Evolutionary conservation across 2,797 vertebrate species (phyloP), one percentile per base, ranked within the genome.

Genomic region (Gymnocypris eckloni): DNA sequence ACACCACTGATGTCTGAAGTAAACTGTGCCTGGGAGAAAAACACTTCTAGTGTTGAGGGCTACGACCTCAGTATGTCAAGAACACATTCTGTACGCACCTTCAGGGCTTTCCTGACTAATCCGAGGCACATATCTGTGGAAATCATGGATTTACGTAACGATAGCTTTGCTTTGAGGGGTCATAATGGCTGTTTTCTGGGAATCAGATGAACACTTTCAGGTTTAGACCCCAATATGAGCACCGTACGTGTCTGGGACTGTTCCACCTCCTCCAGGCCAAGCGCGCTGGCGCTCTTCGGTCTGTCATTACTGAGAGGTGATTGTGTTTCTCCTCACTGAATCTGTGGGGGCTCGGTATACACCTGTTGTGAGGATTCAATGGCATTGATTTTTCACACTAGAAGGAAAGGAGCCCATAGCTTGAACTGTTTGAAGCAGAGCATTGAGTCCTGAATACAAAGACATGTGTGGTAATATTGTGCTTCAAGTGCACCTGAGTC

Each of bases 351-450:
- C 85, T 25, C 88, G 88, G 81, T 79, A 78, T 91, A 86, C 90
- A 87, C 88, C 91, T 80, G 86, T 81, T 41, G 90, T 48, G 86
- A 83, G 83, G 50, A 88, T 91, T 87, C 91, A 88, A 22, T 86
- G 76, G 80, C 89, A 93, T 90, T 88, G 91, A 92, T 92, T 92
- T 90, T 90, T 79, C 90, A 89, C 87, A 89, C 87, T 89, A 79
- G 77, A n/a, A n/a, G n/a, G n/a, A n/a, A n/a, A n/a, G n/a, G n/a
- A n/a, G n/a, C n/a, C n/a, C n/a, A n/a, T n/a, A n/a, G n/a, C n/a
- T n/a, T n/a, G n/a, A n/a, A n/a, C n/a, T n/a, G n/a, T n/a, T n/a
- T n/a, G n/a, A n/a, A n/a, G n/a, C n/a, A n/a, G n/a, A n/a, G n/a
- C n/a, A n/a, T n/a, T n/a, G n/a, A n/a, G n/a, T n/a, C n/a, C n/a